Evolutionary conservation across 2,888 invertebrate species (phyloP).

Genomic region (Perdita meconis): DNA sequence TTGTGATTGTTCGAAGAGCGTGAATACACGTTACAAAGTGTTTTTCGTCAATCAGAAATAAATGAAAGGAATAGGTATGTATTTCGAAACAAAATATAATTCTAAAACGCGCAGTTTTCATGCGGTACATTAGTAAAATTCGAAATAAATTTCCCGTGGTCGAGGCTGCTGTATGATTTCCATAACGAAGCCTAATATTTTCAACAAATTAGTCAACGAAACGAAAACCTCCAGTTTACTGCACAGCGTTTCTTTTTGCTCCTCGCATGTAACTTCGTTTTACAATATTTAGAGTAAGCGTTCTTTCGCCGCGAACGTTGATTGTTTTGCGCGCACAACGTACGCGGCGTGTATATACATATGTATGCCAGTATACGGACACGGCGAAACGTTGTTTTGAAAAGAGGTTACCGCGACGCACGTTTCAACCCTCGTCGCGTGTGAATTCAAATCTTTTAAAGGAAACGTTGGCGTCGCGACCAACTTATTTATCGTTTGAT

Average conservation of each 20-base stretch:
- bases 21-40: too few relatives aligned
- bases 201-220: not conserved
- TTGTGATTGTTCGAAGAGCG: not conserved
- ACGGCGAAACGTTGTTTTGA: too few relatives aligned
- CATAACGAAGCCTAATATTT: too few relatives aligned
- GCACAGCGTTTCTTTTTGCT: not conserved
- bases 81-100: not conserved
- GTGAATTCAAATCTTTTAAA: too few relatives aligned
- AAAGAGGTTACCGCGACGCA: too few relatives aligned
- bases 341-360: too few relatives aligned
- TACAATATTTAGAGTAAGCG: too few relatives aligned
- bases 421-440: too few relatives aligned
- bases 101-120: not conserved
- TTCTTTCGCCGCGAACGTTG: too few relatives aligned
- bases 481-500: slow-evolving; percentile 5
- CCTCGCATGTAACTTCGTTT: too few relatives aligned
- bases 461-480: not conserved
- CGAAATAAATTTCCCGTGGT: slow-evolving; percentile 11
- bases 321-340: not conserved
- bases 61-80: not conserved
- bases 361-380: too few relatives aligned
- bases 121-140: slow-evolving; percentile 7
- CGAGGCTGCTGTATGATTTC: slow-evolving; percentile 4
- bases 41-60: slow-evolving; percentile 7
- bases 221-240: not conserved